Evolutionary conservation across 2,888 invertebrate genomes (phyloP).

Genomic region (Acanthosepion esculentum): DNA sequence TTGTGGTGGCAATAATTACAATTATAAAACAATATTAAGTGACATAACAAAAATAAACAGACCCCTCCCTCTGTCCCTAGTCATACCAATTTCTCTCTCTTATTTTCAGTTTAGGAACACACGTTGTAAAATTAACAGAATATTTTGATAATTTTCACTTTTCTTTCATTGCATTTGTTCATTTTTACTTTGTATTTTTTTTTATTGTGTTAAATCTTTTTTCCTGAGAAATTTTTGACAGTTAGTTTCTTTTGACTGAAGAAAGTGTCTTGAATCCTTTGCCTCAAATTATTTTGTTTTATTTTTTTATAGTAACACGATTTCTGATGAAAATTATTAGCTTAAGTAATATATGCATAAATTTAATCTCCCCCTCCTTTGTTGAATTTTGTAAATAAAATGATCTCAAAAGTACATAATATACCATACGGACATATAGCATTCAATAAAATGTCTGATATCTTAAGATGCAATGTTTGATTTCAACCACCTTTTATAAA

Average conservation of each 20-base stretch:
- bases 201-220: neutral
- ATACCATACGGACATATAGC: neutral
- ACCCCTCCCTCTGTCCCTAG: neutral
- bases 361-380: neutral
- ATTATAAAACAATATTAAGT: neutral
- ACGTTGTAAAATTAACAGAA: neutral
- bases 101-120: too few species aligned
- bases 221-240: too few species aligned
- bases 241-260: neutral
- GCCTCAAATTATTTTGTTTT: neutral
- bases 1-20: neutral
- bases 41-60: neutral
- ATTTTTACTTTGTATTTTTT: neutral
- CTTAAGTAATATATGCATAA: neutral
- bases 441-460: neutral
- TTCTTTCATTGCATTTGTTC: neutral
- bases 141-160: neutral
- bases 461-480: neutral
- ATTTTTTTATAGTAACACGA: neutral
- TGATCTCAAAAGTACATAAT: conserved; percentile 1
- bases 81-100: neutral
- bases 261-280: neutral
- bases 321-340: conserved; percentile 17
- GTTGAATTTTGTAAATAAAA: conserved; percentile 6
- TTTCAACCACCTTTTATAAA: neutral